phyloP scores from a whole-genome alignment of 2,113 vertebrate species.

The Fregata magnificens region DNA sequence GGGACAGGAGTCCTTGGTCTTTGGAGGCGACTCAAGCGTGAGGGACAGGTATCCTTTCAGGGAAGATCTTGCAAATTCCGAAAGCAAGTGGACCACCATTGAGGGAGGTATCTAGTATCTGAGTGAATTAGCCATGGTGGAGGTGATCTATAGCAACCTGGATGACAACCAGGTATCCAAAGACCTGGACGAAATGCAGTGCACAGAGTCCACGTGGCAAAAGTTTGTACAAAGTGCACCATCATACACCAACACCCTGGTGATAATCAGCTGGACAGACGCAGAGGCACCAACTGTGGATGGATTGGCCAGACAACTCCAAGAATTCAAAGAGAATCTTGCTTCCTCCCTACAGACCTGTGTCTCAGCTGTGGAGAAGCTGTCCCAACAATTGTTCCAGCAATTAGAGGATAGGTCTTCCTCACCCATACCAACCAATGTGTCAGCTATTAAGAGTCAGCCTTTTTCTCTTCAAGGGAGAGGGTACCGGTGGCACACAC shows the following conservation, averaged over 20 bases:
- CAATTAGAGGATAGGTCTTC: not conserved
- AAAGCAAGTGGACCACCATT: not conserved
- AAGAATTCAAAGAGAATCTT: not conserved
- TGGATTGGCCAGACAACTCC: not conserved
- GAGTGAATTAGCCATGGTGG: not conserved
- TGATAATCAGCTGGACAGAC: not conserved
- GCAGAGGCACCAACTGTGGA: not conserved
- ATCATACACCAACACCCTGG: not conserved
- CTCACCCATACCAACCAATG: not conserved
- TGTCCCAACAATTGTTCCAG: not conserved
- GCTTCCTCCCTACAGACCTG: not conserved
- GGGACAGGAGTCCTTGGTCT: not conserved
- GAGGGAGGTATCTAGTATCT: not conserved
- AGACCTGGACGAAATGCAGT: not conserved
- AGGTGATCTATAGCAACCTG: not conserved
- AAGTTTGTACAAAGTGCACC: not conserved
- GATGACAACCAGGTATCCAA: not conserved
- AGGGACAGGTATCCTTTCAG: not conserved
- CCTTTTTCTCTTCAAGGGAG: not conserved
- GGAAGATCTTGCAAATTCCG: not conserved
- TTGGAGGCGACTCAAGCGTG: not conserved
- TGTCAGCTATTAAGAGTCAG: not conserved
- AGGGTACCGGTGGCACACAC: not conserved
- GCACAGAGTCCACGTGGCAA: rapidly evolving
- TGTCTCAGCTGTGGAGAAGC: not conserved